phyloP scores from a whole-genome alignment of 2,797 vertebrate species.

The Paedocypris micromegethes region DNA sequence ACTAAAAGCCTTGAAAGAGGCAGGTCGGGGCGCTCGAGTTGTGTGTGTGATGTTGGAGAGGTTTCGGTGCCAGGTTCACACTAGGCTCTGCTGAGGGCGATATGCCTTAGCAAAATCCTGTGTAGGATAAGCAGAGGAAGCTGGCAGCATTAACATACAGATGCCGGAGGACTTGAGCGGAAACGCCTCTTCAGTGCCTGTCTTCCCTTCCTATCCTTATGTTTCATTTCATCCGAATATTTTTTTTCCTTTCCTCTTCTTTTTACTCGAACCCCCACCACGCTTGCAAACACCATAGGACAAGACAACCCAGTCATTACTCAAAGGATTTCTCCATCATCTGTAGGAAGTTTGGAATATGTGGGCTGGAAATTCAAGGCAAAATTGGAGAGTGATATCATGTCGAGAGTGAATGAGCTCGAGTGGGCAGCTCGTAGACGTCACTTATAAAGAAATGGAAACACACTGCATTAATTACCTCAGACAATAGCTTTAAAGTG shows the following conservation, averaged over 20 bases:
- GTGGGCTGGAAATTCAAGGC: constrained; percentile 23
- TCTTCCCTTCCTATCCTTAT: constrained; percentile 51
- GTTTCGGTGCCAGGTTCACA: constrained; percentile 52
- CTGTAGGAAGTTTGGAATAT: constrained; percentile 22
- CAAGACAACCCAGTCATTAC: constrained; percentile 28
- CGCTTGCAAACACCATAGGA: constrained; percentile 18
- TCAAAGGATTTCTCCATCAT: constrained; percentile 20
- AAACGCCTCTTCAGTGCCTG: constrained; percentile 60
- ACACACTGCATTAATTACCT: constrained; percentile 23
- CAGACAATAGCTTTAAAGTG: constrained; percentile 16
- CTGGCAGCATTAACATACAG: constrained; percentile 76
- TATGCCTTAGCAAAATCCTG: constrained; percentile 82
- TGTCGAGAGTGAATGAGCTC: constrained; percentile 13
- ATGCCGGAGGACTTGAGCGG: constrained; percentile 64
- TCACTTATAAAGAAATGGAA: constrained; percentile 22
- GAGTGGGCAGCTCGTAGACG: constrained; percentile 21
- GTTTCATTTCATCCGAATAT: constrained; percentile 47
- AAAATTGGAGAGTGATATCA: constrained; percentile 19
- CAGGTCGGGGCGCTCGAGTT: constrained; percentile 29
- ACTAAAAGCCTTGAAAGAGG: constrained; percentile 32
- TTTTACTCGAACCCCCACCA: constrained; percentile 20
- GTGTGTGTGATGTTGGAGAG: constrained; percentile 15
- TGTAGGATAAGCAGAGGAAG: constrained; percentile 75
- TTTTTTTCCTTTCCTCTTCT: constrained; percentile 19
- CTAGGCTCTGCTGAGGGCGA: constrained; percentile 69